Evolutionary conservation across 2,113 vertebrate species (phyloP).

Genomic region (Myrmecobius fasciatus): DNA sequence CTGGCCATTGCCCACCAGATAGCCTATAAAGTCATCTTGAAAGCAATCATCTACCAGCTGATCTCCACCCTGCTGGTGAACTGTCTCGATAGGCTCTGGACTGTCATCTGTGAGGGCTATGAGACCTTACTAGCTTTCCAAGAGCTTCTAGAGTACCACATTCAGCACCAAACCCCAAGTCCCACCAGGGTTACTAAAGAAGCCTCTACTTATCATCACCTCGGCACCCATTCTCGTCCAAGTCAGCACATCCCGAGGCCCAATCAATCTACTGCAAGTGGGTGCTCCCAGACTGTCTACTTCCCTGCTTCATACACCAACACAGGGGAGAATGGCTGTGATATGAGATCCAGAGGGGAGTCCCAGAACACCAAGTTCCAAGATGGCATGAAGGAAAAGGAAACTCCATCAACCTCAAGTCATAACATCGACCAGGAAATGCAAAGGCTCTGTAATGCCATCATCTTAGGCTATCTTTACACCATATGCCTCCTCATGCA

Average conservation of each 20-base stretch:
- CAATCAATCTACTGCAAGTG: neutral
- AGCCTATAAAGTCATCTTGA: neutral
- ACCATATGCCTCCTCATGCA: neutral
- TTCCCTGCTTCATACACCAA: neutral
- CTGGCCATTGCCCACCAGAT: neutral
- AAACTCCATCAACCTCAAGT: neutral
- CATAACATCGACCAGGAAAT: neutral
- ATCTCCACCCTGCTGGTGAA: neutral
- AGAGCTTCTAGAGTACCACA: neutral
- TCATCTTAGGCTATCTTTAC: neutral
- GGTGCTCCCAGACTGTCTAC: neutral
- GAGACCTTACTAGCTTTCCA: neutral
- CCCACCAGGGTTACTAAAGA: neutral
- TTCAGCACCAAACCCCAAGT: neutral
- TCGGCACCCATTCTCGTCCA: neutral
- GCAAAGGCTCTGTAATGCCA: neutral
- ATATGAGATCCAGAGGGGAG: neutral
- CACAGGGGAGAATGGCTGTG: neutral
- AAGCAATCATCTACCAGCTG: neutral
- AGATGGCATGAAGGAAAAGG: neutral
- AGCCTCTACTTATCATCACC: neutral
- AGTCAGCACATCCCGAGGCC: neutral
- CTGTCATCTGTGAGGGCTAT: neutral
- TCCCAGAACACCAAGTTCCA: neutral
- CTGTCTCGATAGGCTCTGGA: neutral